These are phyloP conservation scores for Chionodraco myersi DNA, from an alignment of 2,113 vertebrate species.

Conservation along the genomic window DNA sequence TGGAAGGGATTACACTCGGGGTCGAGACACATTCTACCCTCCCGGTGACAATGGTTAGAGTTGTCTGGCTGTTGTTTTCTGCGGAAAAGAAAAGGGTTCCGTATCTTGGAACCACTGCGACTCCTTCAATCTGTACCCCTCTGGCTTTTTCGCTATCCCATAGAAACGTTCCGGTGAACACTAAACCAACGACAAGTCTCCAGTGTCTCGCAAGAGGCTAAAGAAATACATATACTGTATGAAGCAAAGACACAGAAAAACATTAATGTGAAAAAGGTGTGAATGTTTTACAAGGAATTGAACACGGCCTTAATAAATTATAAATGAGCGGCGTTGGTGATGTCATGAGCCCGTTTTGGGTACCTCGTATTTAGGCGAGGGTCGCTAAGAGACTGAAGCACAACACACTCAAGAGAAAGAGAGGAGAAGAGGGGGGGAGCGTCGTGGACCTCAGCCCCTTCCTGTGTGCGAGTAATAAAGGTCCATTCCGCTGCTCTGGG, in stretches of 20 bases:
- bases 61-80: conserved; percentile 54
- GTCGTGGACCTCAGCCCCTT: conserved; percentile 44
- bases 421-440: not conserved
- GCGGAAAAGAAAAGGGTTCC: conserved; percentile 9
- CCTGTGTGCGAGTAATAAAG: conserved; percentile 73
- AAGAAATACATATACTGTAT: conserved; percentile 32
- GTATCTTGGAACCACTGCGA: conserved; percentile 32
- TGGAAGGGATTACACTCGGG: conserved; percentile 67
- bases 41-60: conserved; percentile 59
- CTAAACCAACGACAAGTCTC: conserved; percentile 57
- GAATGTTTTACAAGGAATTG: conserved; percentile 71
- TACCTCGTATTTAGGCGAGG: conserved; percentile 53
- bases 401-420: conserved; percentile 44
- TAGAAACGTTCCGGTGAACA: conserved; percentile 40
- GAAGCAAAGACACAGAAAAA: not conserved
- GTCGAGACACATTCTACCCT: conserved; percentile 62
- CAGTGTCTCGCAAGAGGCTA: conserved; percentile 2
- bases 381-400: conserved; percentile 74
- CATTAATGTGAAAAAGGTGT: conserved; percentile 64
- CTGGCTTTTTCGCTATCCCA: conserved; percentile 14
- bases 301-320: conserved; percentile 59
- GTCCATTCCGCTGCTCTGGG: conserved; percentile 53
- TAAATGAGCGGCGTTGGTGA: conserved; percentile 65
- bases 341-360: conserved; percentile 60
- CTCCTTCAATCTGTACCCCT: conserved; percentile 25